Evolutionary conservation across 1,140 invertebrate genomes (phyloP), one percentile per base, ranked within the genome.

Genomic region (Drosophila murphyi): DNA sequence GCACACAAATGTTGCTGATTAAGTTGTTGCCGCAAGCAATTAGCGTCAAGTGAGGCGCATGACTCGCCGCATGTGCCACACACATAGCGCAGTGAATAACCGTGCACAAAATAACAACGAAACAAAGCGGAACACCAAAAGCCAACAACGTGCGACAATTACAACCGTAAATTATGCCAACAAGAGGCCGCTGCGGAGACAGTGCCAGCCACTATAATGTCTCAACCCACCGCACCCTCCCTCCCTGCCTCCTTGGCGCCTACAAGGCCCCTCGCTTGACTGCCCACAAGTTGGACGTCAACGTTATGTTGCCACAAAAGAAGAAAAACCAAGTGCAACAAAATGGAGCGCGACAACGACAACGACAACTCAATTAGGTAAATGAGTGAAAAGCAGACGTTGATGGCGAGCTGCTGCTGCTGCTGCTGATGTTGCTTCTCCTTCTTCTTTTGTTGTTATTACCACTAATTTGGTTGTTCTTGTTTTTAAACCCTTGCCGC

Each of bases 151-250:
- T 82, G 83, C 76, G 78, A 77, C 82, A 82, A 88, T 87, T 87
- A 87, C 82, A 76, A 76, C 76, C 76, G 82, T 87, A 87, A 87
- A 82, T 87, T 88, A 79, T 82, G 82, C 82, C 79, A 78, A 76
- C 76, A 86, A 68, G 69, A 74, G 60, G 54, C 67, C 70, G 57
- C 59, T 35, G 41, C 35, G 31, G 56, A 54, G 43, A 34, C 67
- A 68, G 73, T 61, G 43, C 50, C 62, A 63, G 34, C 69, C 56
- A 65, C 76, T 69, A 45, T 43, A 72, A 69, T 64, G 34, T 48
- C 56, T 28, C 39, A 37, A 7, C 37, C 45, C 43, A 28, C 72
- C 31, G 43, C 35, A n/a, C 68, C 69, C 47, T 20, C 45, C 45
- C 29, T 34, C 28, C 20, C 28, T 41, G 55, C 52, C 7, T 50